Evolutionary conservation across 1,140 invertebrate genomes (phyloP).

Genomic region (Heliconius eleuchia): DNA sequence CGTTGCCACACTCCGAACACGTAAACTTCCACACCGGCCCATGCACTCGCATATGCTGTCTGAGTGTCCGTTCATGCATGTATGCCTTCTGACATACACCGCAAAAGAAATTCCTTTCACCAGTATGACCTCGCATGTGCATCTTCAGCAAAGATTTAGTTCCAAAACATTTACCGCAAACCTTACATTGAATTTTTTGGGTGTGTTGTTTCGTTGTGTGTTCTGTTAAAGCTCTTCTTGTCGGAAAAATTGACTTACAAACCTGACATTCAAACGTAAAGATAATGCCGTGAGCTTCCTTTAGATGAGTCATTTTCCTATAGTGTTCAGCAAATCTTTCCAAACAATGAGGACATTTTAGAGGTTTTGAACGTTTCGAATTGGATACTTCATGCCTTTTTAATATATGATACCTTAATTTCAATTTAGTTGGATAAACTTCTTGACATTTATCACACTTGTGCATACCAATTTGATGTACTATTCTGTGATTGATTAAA

Average conservation of each 20-base stretch:
- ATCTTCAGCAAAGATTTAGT: conserved; percentile 84
- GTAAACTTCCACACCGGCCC: conserved; percentile 79
- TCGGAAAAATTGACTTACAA: conserved; percentile 61
- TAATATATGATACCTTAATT: conserved; percentile 64
- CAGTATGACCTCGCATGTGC: conserved; percentile 87
- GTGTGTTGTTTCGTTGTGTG: conserved; percentile 80
- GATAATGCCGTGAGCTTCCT: conserved; percentile 66
- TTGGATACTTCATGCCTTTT: conserved; percentile 68
- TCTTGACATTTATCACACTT: conserved; percentile 69
- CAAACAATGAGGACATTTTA: conserved; percentile 75
- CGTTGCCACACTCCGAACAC: conserved; percentile 80
- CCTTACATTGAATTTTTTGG: conserved; percentile 80
- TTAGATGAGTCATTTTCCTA: conserved; percentile 72
- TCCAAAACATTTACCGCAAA: conserved; percentile 81
- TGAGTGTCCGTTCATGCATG: conserved; percentile 86
- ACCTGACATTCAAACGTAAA: conserved; percentile 68
- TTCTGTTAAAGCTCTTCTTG: conserved; percentile 65
- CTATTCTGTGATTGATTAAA: conserved; percentile 66
- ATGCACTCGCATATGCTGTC: conserved; percentile 87
- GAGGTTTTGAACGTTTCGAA: conserved; percentile 59
- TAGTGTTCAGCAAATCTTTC: conserved; percentile 73
- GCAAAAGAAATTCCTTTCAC: conserved; percentile 84
- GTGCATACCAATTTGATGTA: conserved; percentile 67
- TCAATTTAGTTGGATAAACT: conserved; percentile 67
- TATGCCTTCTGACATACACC: conserved; percentile 83